A percentile compares a stretch with the other conserved stretches of the same genome.
phyloP scores from a whole-genome alignment of 1,140 invertebrate genomes.

The Chrysomallon squamiferum region DNA sequence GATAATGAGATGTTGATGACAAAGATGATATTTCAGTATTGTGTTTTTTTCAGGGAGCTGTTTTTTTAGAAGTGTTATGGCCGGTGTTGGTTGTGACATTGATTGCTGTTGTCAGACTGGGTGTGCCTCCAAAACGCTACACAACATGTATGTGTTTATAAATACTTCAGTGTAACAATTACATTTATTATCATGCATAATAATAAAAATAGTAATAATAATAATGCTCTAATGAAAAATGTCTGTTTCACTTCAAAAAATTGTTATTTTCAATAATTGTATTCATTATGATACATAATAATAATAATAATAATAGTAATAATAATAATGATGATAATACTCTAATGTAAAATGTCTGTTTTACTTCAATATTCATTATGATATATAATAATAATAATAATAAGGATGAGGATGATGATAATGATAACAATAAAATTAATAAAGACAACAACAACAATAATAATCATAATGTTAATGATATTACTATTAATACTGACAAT shows the following conservation, averaged over 20 bases:
- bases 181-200: neutral
- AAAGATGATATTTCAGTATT: too few relatives aligned
- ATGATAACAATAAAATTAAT: too few relatives aligned
- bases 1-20: too few relatives aligned
- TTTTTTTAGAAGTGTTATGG: conserved; percentile 41
- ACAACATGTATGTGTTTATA: conserved; percentile 43
- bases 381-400: too few relatives aligned
- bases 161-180: neutral
- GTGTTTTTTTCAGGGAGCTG: conserved; percentile 36
- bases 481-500: too few relatives aligned
- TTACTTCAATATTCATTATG: too few relatives aligned
- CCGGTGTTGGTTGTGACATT: conserved; percentile 34
- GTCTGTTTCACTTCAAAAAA: neutral
- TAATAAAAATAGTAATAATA: neutral
- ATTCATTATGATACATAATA: neutral
- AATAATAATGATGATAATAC: neutral
- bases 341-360: too few relatives aligned
- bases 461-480: too few relatives aligned
- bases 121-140: conserved; percentile 21
- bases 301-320: neutral
- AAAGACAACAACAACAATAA: too few relatives aligned
- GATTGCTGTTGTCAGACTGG: conserved; percentile 31
- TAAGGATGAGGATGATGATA: too few relatives aligned
- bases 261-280: neutral
- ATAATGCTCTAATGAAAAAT: neutral